phyloP scores from a whole-genome alignment of 2,888 invertebrate species.

The Hermaeophaga mercurialis region DNA sequence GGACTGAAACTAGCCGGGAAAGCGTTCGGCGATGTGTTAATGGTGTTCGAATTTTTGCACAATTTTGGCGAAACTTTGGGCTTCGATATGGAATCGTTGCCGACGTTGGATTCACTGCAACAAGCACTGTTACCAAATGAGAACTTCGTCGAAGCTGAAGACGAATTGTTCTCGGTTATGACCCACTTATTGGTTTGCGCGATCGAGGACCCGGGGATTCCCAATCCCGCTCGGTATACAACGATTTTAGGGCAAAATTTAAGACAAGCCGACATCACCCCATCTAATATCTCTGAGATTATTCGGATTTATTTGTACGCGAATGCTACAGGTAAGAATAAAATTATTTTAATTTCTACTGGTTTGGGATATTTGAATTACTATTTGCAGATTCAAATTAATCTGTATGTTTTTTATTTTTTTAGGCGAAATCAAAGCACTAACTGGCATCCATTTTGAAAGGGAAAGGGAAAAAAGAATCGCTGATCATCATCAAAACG shows the following conservation, averaged over 20 bases:
- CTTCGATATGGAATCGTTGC: slow-evolving; percentile 87
- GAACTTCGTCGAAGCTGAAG: slow-evolving; percentile 79
- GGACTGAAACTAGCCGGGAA: slow-evolving; percentile 72
- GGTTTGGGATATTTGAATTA: too few species aligned
- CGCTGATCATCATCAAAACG: slow-evolving; percentile 82
- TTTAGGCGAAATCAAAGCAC: slow-evolving; percentile 82
- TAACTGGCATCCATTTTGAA: slow-evolving; percentile 81
- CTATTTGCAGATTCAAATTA: too few species aligned
- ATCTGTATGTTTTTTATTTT: too few species aligned
- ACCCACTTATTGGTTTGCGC: slow-evolving; percentile 90
- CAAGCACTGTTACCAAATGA: slow-evolving; percentile 74
- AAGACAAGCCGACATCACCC: slow-evolving; percentile 86
- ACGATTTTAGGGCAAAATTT: slow-evolving; percentile 91
- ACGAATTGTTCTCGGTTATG: slow-evolving; percentile 85
- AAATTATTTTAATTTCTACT: too few species aligned
- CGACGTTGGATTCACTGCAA: slow-evolving; percentile 85
- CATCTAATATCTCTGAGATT: slow-evolving; percentile 89
- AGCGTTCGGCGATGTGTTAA: slow-evolving; percentile 89
- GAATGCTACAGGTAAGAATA: slow-evolving; percentile 84
- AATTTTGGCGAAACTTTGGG: slow-evolving; percentile 95
- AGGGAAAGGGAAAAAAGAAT: slow-evolving; percentile 79
- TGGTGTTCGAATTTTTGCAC: slow-evolving; percentile 96
- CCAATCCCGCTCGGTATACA: slow-evolving; percentile 86
- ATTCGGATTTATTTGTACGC: slow-evolving; percentile 90
- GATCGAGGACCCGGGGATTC: slow-evolving; percentile 91